These are phyloP conservation scores for Anoplius nigerrimus DNA, from an alignment of 2,888 invertebrate genomes.

Conservation along the genomic window DNA sequence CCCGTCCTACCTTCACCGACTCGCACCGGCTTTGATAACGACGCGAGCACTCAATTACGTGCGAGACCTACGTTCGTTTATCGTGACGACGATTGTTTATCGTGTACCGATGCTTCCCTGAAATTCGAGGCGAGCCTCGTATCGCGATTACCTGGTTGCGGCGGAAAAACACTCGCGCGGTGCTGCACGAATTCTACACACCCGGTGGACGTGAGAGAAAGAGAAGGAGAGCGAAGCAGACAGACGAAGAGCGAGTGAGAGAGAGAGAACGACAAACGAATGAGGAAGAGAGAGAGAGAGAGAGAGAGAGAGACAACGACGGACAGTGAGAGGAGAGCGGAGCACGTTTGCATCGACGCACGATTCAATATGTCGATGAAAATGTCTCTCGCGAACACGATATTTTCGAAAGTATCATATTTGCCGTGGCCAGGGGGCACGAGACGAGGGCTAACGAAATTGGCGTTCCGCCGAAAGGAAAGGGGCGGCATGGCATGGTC, in stretches of 20 bases:
- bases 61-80: background rate
- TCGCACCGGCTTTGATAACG: slow-evolving; percentile 8
- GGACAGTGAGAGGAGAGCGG: background rate
- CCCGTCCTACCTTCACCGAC: background rate
- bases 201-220: background rate
- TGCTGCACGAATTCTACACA: background rate
- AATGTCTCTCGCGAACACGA: background rate
- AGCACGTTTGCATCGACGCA: background rate
- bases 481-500: slow-evolving; percentile 26
- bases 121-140: background rate
- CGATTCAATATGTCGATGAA: too few species aligned
- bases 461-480: background rate
- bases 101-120: background rate
- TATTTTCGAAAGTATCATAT: background rate
- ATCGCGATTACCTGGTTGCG: slow-evolving; percentile 3
- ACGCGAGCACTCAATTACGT: slow-evolving; percentile 12
- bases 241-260: background rate
- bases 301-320: background rate
- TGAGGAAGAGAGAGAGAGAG: background rate
- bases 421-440: background rate
- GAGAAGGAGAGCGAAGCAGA: background rate
- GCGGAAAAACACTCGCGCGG: slow-evolving; percentile 1
- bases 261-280: background rate
- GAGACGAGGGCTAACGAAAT: too few species aligned
- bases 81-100: slow-evolving; percentile 1